phyloP scores from a whole-genome alignment of 2,797 vertebrate species.

The Erithacus rubecula region DNA sequence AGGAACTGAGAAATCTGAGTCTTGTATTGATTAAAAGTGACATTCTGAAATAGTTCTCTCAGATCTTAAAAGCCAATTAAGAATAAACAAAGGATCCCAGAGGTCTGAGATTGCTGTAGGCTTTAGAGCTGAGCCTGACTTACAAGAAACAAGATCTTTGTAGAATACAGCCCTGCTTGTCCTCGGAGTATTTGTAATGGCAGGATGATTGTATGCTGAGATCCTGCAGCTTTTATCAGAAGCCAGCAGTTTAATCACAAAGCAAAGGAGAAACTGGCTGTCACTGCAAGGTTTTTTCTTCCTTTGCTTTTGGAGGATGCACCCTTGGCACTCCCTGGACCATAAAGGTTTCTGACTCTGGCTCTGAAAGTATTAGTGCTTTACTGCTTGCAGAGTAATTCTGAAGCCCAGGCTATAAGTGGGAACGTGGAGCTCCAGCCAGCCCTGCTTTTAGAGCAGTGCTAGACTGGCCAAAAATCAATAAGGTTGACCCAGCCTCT shows the following conservation, averaged over 20 bases:
- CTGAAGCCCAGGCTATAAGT: background rate
- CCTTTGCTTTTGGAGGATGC: background rate
- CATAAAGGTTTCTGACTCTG: background rate
- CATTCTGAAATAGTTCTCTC: constrained; percentile 36
- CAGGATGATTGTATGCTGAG: background rate
- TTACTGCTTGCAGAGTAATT: background rate
- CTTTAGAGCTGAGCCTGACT: background rate
- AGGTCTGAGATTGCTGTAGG: constrained; percentile 37
- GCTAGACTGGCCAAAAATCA: background rate
- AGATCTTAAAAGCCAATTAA: constrained; percentile 49
- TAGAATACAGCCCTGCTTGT: background rate
- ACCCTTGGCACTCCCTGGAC: background rate
- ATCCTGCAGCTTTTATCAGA: background rate
- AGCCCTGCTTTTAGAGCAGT: background rate
- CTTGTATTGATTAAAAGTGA: constrained; percentile 13
- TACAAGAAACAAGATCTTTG: constrained; percentile 22
- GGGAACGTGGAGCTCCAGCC: background rate
- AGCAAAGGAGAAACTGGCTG: background rate
- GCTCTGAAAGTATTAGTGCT: background rate
- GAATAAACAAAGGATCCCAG: constrained; percentile 51
- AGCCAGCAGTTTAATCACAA: constrained; percentile 44
- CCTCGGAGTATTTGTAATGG: background rate
- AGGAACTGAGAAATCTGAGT: background rate
- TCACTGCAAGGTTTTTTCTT: background rate
- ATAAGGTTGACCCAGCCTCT: background rate